These are phyloP conservation scores for Trypoxylus dichotomus DNA, from an alignment of 1,140 invertebrate genomes.

Conservation along the genomic window DNA sequence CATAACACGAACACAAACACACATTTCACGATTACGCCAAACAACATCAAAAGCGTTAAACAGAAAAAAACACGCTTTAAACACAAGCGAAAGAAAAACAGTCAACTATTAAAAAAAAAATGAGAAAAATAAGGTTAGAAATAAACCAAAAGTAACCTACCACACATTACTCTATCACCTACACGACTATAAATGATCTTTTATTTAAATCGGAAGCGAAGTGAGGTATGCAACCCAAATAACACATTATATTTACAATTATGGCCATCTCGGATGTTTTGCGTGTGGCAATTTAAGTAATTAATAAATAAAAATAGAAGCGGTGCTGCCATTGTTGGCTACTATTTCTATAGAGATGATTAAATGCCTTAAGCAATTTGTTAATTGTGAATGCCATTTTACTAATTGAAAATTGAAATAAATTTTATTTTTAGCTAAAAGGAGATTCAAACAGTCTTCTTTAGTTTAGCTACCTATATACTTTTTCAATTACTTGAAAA, in stretches of 20 bases:
- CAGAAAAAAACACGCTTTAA: conserved; percentile 19
- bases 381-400: not conserved
- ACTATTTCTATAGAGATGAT: not conserved
- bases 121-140: conserved; percentile 25
- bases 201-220: not conserved
- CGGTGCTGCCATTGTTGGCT: not conserved
- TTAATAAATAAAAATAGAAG: conserved; percentile 6
- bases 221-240: conserved; percentile 23
- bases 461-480: too few relatives aligned
- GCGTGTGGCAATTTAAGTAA: not conserved
- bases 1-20: conserved; percentile 32
- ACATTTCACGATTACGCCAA: conserved; percentile 24
- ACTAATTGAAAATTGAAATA: not conserved
- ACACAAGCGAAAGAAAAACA: conserved; percentile 27
- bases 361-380: not conserved
- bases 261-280: not conserved
- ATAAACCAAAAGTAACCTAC: conserved; percentile 32
- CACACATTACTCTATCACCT: conserved; percentile 32
- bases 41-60: conserved; percentile 29
- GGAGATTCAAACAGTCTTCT: too few relatives aligned
- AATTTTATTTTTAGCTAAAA: too few relatives aligned
- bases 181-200: conserved; percentile 31
- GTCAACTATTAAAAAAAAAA: conserved; percentile 26
- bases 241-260: not conserved
- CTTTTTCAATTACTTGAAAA: too few relatives aligned